Base-by-base conservation (phyloP, 2,113 vertebrate species). In the Microcebus lehilahytsara region DNA sequence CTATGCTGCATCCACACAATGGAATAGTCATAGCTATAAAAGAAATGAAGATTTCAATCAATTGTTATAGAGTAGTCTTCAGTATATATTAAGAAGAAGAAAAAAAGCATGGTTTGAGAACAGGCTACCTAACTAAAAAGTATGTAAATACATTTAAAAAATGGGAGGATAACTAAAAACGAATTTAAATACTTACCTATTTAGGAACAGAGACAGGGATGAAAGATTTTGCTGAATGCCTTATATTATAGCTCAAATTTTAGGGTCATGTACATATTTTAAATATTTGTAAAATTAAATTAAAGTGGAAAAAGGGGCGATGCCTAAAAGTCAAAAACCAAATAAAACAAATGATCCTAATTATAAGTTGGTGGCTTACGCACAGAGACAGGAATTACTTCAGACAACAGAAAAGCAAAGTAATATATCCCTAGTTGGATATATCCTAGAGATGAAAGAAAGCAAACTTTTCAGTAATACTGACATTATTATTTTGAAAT, bases 301-400 rank as follows among this genome's bases (percentile, higher is more conserved):
- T 80, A 75, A 83, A 77, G 37, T 49, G 27, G 27, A 19, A 8
- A 66, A 84, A 71, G 67, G 49, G 32, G 53, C 23, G 83, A 60
- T 49, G 42, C 27, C 69, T 88, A 80, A 84, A 94, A 91, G 46
- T 85, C 66, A 69, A 92, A 78, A 80, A 37, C 8, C 53, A 92
- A 72, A 74, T 79, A 74, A 93, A 94, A 91, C 14, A 83, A 88
- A 72, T 34, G 23, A 89, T 40, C 19, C 89, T 85, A 80, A 92
- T 75, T 32, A 34, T 27, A 88, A 53, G 1, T 32, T 51, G 40
- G 51, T 85, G 11, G 14, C 34, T 75, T 64, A 92, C 62, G n/a
- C 75, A 67, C 83, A 49, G 9, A 89, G 51, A 91, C 42, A 85
- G 32, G 5, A 89, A 95, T 75, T 74, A 91, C 23, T 58, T 69